A percentile compares a stretch with the other conserved stretches of the same genome.
Evolutionary conservation across 2,888 invertebrate species (phyloP).

Genomic region (Hydropsyche betteni): DNA sequence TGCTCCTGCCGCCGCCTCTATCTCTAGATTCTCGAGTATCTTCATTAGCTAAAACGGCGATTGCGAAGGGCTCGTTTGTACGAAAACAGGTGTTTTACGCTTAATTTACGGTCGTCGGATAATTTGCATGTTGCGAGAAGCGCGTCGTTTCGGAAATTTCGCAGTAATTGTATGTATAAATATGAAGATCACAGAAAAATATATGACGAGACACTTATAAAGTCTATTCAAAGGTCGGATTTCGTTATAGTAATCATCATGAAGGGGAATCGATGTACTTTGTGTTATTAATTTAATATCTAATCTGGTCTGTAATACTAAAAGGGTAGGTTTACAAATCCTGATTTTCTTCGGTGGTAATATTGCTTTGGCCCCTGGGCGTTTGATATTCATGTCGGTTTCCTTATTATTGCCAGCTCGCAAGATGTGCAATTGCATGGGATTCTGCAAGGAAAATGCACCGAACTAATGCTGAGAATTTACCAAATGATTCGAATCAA

Average conservation of each 20-base stretch:
- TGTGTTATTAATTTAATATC: slow-evolving; percentile 30
- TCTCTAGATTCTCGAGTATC: slow-evolving; percentile 31
- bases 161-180: too few species aligned
- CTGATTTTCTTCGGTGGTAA: slow-evolving; percentile 9
- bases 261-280: too few species aligned
- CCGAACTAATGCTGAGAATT: neutral
- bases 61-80: slow-evolving; percentile 12
- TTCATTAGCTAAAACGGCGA: slow-evolving; percentile 39
- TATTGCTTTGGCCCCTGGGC: neutral
- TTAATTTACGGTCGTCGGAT: too few species aligned
- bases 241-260: too few species aligned
- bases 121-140: too few species aligned
- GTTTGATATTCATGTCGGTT: slow-evolving; percentile 33
- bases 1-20: neutral
- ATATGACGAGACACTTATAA: too few species aligned
- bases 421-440: slow-evolving; percentile 44
- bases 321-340: slow-evolving; percentile 23
- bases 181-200: too few species aligned
- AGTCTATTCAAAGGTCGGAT: too few species aligned
- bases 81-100: slow-evolving; percentile 31
- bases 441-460: slow-evolving; percentile 44
- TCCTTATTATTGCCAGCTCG: slow-evolving; percentile 36
- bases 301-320: neutral
- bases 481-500: neutral
- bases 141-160: too few species aligned